Percentiles rank a stretch among this genome's conserved stretches.
These are phyloP conservation scores for Ifrita kowaldi DNA, from an alignment of 2,113 vertebrate genomes.

Conservation along the genomic window DNA sequence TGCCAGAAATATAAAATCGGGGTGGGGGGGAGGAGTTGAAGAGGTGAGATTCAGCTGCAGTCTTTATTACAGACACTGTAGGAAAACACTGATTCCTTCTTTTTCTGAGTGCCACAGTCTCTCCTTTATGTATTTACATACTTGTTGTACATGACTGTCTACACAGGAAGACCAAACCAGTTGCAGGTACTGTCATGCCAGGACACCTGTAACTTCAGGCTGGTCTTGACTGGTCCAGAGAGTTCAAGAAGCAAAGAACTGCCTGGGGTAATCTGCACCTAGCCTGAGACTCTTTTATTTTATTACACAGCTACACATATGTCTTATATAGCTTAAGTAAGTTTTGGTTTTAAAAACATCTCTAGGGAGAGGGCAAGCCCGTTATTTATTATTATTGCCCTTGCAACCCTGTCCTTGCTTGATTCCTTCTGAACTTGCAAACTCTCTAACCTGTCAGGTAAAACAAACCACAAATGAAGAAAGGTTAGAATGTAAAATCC, in stretches of 20 bases:
- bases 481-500: constrained; percentile 39
- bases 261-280: not conserved
- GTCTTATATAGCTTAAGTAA: not conserved
- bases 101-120: not conserved
- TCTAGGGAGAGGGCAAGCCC: not conserved
- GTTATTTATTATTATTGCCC: constrained; percentile 5
- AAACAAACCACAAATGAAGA: constrained; percentile 53
- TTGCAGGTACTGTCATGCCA: not conserved
- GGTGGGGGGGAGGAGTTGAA: not conserved
- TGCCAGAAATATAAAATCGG: not conserved
- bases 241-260: not conserved
- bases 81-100: not conserved
- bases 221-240: not conserved
- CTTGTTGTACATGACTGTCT: not conserved
- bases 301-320: not conserved
- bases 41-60: not conserved
- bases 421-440: not conserved
- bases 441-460: constrained; percentile 36
- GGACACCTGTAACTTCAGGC: not conserved
- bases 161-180: fast-evolving
- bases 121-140: not conserved
- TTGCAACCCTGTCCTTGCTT: not conserved
- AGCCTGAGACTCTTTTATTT: not conserved
- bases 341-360: not conserved
- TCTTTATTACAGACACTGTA: not conserved